A percentile compares a stretch with the other conserved stretches of the same genome.
Conservation (phyloP, 2,888 invertebrate species). For the Smittia sp. region DNA sequence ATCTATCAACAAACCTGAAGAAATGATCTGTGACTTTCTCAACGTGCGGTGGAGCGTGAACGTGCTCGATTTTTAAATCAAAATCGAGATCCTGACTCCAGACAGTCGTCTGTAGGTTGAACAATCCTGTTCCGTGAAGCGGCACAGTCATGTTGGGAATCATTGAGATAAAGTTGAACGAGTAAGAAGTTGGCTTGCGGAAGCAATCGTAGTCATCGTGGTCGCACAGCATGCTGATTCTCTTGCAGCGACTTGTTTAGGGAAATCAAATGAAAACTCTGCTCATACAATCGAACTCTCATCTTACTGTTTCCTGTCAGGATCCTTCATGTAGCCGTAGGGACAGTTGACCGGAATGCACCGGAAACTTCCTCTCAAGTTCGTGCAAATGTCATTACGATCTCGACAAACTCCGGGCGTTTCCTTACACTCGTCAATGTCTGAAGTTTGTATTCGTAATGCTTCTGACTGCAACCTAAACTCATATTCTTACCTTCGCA, state of each 20-base stretch:
- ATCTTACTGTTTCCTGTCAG: constrained; percentile 74
- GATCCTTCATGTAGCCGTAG: constrained; percentile 74
- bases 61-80: constrained; percentile 65
- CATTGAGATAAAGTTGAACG: constrained; percentile 91
- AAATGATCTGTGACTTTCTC: constrained; percentile 59
- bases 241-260: constrained; percentile 73
- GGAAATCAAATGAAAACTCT: constrained; percentile 30
- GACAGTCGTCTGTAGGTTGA: constrained; percentile 81
- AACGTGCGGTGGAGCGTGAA: constrained; percentile 63
- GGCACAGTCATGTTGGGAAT: constrained; percentile 78
- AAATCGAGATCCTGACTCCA: constrained; percentile 74
- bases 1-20: constrained; percentile 56
- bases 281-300: neutral
- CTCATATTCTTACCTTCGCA: constrained; percentile 69
- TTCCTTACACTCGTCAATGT: constrained; percentile 69
- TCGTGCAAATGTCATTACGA: constrained; percentile 80
- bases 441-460: constrained; percentile 49
- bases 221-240: constrained; percentile 67
- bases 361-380: constrained; percentile 82
- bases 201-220: constrained; percentile 72
- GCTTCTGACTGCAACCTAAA: neutral
- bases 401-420: constrained; percentile 55
- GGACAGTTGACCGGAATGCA: constrained; percentile 88
- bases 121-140: constrained; percentile 62
- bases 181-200: constrained; percentile 78